Conservation (phyloP, 2,797 vertebrate species). For the Anomalospiza imberbis region DNA sequence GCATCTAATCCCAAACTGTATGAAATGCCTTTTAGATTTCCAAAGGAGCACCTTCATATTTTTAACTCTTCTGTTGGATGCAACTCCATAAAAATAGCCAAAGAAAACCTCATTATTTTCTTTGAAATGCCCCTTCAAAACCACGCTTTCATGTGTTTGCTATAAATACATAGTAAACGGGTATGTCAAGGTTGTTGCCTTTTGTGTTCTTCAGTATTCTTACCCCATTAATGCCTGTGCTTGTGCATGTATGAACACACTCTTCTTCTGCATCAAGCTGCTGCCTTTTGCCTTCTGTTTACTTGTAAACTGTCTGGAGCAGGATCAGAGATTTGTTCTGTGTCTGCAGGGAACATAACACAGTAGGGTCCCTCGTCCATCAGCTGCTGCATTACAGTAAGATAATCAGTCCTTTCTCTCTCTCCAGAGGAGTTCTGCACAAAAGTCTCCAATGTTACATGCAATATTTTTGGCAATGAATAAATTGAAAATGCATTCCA, state of each 20-base stretch:
- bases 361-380: background rate
- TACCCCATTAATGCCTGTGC: background rate
- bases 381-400: background rate
- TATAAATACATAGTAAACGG: background rate
- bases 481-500: background rate
- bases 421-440: background rate
- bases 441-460: background rate
- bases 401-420: background rate
- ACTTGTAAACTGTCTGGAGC: background rate
- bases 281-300: background rate
- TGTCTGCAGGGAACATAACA: background rate
- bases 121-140: conserved; percentile 15
- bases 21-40: background rate
- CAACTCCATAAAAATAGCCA: background rate
- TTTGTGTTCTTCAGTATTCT: background rate
- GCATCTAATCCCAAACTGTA: background rate
- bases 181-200: background rate
- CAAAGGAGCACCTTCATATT: background rate
- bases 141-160: background rate
- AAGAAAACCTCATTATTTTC: background rate
- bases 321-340: background rate
- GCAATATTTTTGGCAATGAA: background rate
- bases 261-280: background rate
- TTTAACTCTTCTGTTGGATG: background rate
- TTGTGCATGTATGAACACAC: background rate